A percentile compares a stretch with the other conserved stretches of the same genome.
phyloP scores from a whole-genome alignment of 2,113 vertebrate genomes.

The Arothron firmamentum region DNA sequence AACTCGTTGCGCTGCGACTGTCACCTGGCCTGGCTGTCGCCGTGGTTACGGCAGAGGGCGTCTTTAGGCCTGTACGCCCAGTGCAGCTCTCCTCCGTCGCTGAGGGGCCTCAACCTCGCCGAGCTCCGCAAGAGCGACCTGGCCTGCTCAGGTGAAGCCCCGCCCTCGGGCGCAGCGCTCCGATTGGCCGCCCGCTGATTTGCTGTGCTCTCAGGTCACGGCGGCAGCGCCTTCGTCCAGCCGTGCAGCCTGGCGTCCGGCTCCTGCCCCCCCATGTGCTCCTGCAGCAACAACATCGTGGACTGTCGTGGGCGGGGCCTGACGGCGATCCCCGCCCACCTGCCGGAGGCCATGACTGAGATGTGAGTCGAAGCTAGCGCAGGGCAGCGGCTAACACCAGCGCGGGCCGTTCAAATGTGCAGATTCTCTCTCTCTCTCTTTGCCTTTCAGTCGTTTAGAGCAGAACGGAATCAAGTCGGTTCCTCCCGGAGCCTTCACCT shows the following conservation, averaged over 20 bases:
- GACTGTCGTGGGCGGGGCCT: constrained; percentile 93
- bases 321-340: constrained; percentile 90
- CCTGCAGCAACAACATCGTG: constrained; percentile 92
- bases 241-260: constrained; percentile 88
- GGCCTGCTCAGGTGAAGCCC: constrained; percentile 79
- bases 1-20: constrained; percentile 89
- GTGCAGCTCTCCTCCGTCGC: constrained; percentile 78
- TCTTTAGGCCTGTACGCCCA: constrained; percentile 90
- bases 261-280: constrained; percentile 90
- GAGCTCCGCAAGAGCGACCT: constrained; percentile 89
- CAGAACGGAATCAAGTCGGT: constrained; percentile 93
- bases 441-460: constrained; percentile 79
- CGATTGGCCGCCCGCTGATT: neutral
- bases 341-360: constrained; percentile 93
- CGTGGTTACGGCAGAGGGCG: constrained; percentile 87
- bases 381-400: too few relatives aligned
- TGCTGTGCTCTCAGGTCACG: constrained; percentile 71
- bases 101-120: constrained; percentile 85
- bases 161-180: rapidly evolving
- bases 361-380: constrained; percentile 75
- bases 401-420: too few relatives aligned
- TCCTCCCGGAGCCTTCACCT: constrained; percentile 87
- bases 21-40: constrained; percentile 89
- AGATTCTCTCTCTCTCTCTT: neutral
- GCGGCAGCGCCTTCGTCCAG: constrained; percentile 73